Evolutionary conservation across 1,140 invertebrate genomes (phyloP).

Genomic region (Drosophila neocordata): DNA sequence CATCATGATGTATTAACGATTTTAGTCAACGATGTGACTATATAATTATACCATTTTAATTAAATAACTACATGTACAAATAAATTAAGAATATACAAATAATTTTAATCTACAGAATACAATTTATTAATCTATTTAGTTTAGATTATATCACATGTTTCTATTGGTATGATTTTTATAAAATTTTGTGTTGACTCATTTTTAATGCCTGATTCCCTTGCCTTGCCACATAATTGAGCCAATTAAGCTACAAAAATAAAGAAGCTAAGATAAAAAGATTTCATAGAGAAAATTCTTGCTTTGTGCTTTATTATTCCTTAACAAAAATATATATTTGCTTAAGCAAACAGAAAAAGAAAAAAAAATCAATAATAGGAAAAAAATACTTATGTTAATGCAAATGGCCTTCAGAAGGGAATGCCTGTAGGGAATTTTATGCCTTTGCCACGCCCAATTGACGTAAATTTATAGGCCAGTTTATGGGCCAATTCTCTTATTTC

Average conservation of each 20-base stretch:
- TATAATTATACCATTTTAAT: too few species aligned
- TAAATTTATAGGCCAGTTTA: conserved; percentile 55
- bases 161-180: too few species aligned
- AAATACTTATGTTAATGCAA: conserved; percentile 35
- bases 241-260: conserved; percentile 42
- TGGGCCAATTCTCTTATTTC: conserved; percentile 32
- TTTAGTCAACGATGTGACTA: too few species aligned
- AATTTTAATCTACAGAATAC: too few species aligned
- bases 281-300: conserved; percentile 2
- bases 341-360: conserved; percentile 18
- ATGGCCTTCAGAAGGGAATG: conserved; percentile 33
- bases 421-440: conserved; percentile 59
- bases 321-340: background rate
- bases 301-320: background rate
- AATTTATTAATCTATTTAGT: too few species aligned
- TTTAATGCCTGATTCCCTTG: conserved; percentile 21
- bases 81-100: too few species aligned
- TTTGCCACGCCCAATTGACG: conserved; percentile 11
- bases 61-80: too few species aligned
- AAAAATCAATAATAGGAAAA: conserved; percentile 70
- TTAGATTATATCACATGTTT: too few species aligned
- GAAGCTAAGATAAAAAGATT: conserved; percentile 54
- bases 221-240: conserved; percentile 58
- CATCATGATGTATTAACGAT: too few species aligned
- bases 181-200: conserved; percentile 13